Percentiles rank a stretch among this genome's conserved stretches.
Conservation (phyloP, 2,797 vertebrate species). For the Pogoniulus pusillus region DNA sequence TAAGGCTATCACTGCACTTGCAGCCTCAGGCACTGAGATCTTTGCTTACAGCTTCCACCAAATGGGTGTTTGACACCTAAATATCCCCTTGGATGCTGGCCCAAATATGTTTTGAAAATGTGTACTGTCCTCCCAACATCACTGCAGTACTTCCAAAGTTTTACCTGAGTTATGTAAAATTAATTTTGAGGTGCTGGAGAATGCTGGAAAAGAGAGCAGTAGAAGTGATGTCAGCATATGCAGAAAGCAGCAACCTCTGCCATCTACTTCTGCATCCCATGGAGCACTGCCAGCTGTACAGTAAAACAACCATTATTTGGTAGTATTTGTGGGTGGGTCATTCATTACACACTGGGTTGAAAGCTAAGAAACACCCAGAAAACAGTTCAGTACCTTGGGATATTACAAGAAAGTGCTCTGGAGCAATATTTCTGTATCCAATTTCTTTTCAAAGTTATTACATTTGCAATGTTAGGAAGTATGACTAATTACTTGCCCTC, state of each 20-base stretch:
- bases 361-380: not conserved
- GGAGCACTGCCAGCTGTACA: not conserved
- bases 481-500: slow-evolving; percentile 45
- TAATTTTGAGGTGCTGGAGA: not conserved
- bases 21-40: not conserved
- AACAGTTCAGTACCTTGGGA: not conserved
- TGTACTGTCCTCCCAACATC: not conserved
- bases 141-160: not conserved
- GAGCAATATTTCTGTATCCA: slow-evolving; percentile 11
- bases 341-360: not conserved
- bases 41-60: not conserved
- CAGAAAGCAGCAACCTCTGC: not conserved
- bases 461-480: slow-evolving; percentile 35
- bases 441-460: slow-evolving; percentile 9
- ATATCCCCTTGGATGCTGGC: not conserved
- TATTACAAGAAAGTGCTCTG: not conserved
- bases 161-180: fast-evolving
- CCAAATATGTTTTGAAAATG: not conserved
- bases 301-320: not conserved
- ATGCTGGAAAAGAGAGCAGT: not conserved
- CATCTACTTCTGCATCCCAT: not conserved
- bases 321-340: slow-evolving; percentile 5
- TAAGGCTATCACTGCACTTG: fast-evolving
- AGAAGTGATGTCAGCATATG: not conserved
- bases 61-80: not conserved